Base-by-base conservation (phyloP, 1,140 invertebrate species). In the Pogonognathellus flavescens region DNA sequence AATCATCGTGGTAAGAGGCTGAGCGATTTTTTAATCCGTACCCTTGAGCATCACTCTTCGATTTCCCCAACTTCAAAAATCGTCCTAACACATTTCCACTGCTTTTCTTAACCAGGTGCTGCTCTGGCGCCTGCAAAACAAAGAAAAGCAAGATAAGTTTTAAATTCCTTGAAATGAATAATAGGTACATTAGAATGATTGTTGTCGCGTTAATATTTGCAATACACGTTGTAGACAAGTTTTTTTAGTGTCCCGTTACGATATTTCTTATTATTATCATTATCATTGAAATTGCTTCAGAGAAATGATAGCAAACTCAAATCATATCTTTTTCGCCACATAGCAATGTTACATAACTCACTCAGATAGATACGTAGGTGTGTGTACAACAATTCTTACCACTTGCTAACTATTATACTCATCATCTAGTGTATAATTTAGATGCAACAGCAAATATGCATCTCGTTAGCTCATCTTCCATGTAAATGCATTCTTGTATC, bases 31-130 rank as follows among this genome's bases (percentile, higher is more conserved):
- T 55, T 60, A 57, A n/a, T 25, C 82, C 86, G 14, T 60, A 31
- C 6, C 72, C 87, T 60, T 85, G 80, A n/a, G 72, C 87, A 66
- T 89, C 87, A 84, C 87, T 89, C 57, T 88, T 88, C 6, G 88
- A 89, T 72, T 88, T 89, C 9, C 86, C 88, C 31, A 89, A 81
- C 82, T 88, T 89, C 5, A 89, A 57, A 57, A 89, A 89, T 72
- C 83, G 57, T 20, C 88, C 86, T 9, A 88, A 25, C n/a, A 88
- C 84, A 80, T 84, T 85, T 10, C 83, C 62, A 31, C 50, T 82
- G 70, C 70, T 76, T 76, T 80, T 80, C 72, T 72, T 84, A 9
- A 52, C 49, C 49, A 57, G 31, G n/a, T 84, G 62, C 60, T 84
- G 83, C 60, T 84, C 83, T 22, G 66, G 60, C 14, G 60, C 83